A percentile compares a stretch with the other conserved stretches of the same genome.
These are phyloP conservation scores for Macroramphosus scolopax DNA, from an alignment of 2,797 vertebrate species.

Conservation along the genomic window DNA sequence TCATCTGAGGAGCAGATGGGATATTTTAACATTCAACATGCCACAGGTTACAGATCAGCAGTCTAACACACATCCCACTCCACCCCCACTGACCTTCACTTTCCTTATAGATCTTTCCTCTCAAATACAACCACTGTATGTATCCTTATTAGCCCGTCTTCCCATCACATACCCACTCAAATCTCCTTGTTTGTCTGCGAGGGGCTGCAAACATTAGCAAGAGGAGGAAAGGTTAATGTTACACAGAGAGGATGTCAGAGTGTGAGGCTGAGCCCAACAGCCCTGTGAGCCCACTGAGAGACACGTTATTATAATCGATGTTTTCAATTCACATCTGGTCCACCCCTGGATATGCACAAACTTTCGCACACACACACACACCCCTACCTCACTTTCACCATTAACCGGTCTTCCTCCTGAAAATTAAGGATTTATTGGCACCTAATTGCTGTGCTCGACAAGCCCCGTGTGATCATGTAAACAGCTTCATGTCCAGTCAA, in stretches of 20 bases:
- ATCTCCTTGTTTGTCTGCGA: constrained; percentile 47
- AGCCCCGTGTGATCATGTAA: constrained; percentile 11
- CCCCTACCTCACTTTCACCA: too few relatives aligned
- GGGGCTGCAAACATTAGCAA: constrained; percentile 29
- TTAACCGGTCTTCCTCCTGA: too few relatives aligned
- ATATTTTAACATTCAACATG: constrained; percentile 62
- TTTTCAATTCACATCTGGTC: too few relatives aligned
- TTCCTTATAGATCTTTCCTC: constrained; percentile 17
- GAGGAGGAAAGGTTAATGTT: constrained; percentile 51
- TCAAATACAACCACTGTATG: not conserved
- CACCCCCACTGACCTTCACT: constrained; percentile 27
- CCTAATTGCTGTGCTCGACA: too few relatives aligned
- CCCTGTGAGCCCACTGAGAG: constrained; percentile 10
- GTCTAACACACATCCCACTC: constrained; percentile 45
- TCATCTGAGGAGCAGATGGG: constrained; percentile 49
- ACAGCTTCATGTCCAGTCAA: constrained; percentile 7
- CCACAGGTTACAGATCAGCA: constrained; percentile 61
- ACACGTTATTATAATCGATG: too few relatives aligned
- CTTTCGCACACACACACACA: too few relatives aligned
- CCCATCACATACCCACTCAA: constrained; percentile 12
- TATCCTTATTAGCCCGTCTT: constrained; percentile 12
- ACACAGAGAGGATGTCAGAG: constrained; percentile 38
- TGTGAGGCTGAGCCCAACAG: constrained; percentile 28
- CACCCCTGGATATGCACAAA: too few relatives aligned
- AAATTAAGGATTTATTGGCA: too few relatives aligned